Evolutionary conservation across 2,113 vertebrate species (phyloP), one percentile per base, ranked within the genome.

Genomic region (Andinoacara biseriatus): DNA sequence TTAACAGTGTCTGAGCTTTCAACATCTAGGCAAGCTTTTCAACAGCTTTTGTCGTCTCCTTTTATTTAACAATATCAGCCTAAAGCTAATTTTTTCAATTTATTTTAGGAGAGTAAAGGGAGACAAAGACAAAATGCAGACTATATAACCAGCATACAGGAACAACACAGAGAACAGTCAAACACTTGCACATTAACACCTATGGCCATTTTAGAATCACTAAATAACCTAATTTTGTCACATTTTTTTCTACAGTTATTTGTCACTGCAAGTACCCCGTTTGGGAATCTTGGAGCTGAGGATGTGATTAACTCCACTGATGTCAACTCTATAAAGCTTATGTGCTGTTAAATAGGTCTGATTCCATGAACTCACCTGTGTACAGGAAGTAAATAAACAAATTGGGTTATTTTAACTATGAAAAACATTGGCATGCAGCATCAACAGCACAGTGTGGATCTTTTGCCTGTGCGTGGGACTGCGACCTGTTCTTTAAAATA

Each of bases 401-500:
- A 80, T 33, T 3, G 11, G 9, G 54, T 5, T 84, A 74, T 54
- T 77, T 60, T 38, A 40, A 61, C 56, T 26, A 67, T 58, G 22
- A 84, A 0, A 1, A 58, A n/a, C 13, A 62, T 76, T 54, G 82
- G 75, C 35, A 40, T 1, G 4, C 4, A 58, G 58, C 35, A 79
- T 63, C 67, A 65, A 54, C 31, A 35, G 81, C 65, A 33, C 78
- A 65, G 58, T 59, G 17, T 76, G 82, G 63, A 82, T 80, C 72
- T 46, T 14, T 74, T 17, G 22, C 59, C 26, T 43, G 43, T 54
- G 56, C 62, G 35, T 38, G 35, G 35, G 35, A 10, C 9, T 22
- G 24, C 13, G 54, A 81, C 76, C 65, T 63, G 29, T 38, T 69
- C 31, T 62, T 56, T 67, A 35, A 74, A 81, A 46, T 40, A 62